Base-by-base conservation (phyloP, 2,113 vertebrate species). In the Halcyon senegalensis region DNA sequence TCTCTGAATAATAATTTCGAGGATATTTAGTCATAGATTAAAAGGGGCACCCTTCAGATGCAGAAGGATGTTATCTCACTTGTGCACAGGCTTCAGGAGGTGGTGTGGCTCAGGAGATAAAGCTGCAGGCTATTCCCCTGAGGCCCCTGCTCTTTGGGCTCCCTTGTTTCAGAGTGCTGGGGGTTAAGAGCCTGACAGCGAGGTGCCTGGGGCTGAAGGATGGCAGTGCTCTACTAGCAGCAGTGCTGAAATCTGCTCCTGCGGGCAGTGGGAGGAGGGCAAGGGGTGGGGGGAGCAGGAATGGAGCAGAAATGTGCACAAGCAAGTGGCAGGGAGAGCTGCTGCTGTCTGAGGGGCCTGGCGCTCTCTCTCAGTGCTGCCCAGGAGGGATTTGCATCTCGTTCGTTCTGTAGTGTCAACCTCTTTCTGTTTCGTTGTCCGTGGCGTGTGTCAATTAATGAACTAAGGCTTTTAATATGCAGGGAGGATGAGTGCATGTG, bases 51-150 rank as follows among this genome's bases (percentile, higher is more conserved):
- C 67, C 79, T 59, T 73, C 55, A 66, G 86, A 79, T 81, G 60
- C 62, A 17, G 56, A 41, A 87, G 91, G 90, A 63, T 88, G 85
- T 97, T 97, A 97, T 97, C 97, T 97, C n/a, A 7, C 27, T 89
- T 53, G 59, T 84, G 74, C 97, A 97, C 67, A n/a, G 76, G 55
- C 68, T 93, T 81, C 33, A 51, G 64, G 70, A 94, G 68, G 69
- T 78, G 80, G 64, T 75, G 56, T 96, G 96, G 91, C 95, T 90
- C 67, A 4, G 89, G 80, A 97, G 97, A 97, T 97, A 97, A 96
- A 62, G 67, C 63, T 33, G 30, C 83, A 68, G 72, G 87, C 89
- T 86, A 3, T 75, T 97, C 91, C 90, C 93, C 14, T 0, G 27
- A 27, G 92, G 64, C 39, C 28, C 0, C 0, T 19, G 48, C 66